A percentile compares a stretch with the other conserved stretches of the same genome.
Conservation (phyloP, 2,113 vertebrate genomes). For the Paramormyrops kingsleyae region DNA sequence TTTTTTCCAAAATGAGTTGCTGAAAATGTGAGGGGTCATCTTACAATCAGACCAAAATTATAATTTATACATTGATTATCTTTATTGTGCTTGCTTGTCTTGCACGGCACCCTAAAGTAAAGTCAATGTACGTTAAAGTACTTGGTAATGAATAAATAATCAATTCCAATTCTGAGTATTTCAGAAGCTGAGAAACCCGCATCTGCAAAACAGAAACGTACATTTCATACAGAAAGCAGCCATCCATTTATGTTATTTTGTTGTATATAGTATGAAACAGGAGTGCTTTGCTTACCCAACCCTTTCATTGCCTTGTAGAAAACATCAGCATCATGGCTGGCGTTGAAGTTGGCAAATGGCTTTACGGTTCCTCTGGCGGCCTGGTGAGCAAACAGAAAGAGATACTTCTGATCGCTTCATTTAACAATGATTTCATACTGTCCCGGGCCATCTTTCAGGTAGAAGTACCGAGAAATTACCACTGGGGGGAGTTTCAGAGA, state of each 20-base stretch:
- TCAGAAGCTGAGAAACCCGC: neutral
- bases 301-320: constrained; percentile 94
- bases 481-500: neutral
- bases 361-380: constrained; percentile 72
- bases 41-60: too few relatives aligned
- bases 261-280: neutral
- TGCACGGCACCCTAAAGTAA: too few relatives aligned
- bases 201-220: neutral
- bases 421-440: neutral
- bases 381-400: constrained; percentile 36
- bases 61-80: too few relatives aligned
- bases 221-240: neutral
- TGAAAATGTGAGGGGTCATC: too few relatives aligned
- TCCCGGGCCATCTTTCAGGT: neutral
- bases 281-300: constrained; percentile 65
- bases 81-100: too few relatives aligned
- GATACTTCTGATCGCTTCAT: neutral
- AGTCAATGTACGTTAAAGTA: too few relatives aligned
- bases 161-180: neutral
- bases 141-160: neutral
- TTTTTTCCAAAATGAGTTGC: too few relatives aligned
- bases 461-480: neutral
- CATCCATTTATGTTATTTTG: neutral
- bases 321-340: constrained; percentile 73
- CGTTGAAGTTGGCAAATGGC: constrained; percentile 70